phyloP scores from a whole-genome alignment of 2,797 vertebrate genomes.

The Micrastur ruficollis region DNA sequence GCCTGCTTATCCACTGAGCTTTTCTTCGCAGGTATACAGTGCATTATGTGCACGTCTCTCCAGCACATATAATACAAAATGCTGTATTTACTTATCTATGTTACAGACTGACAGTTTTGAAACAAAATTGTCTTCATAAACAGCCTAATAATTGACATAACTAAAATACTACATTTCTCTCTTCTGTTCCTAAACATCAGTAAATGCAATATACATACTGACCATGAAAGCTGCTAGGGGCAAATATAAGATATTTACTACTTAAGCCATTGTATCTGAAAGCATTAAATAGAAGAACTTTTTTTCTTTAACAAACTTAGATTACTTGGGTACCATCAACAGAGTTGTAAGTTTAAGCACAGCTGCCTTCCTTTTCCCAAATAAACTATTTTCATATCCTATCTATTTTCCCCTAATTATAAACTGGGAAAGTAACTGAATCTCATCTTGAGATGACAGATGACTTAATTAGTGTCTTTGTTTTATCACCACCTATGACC shows the following conservation, averaged over 20 bases:
- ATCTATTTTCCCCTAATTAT: not conserved
- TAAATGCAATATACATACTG: not conserved
- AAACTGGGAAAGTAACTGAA: not conserved
- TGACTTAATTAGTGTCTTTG: not conserved
- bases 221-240: not conserved
- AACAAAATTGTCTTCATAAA: not conserved
- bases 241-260: not conserved
- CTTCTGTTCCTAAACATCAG: not conserved
- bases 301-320: not conserved
- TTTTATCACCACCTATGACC: not conserved
- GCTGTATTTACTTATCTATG: not conserved
- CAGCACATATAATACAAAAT: not conserved
- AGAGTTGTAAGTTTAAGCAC: not conserved
- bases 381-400: not conserved
- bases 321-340: not conserved
- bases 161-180: not conserved
- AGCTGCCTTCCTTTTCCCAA: not conserved
- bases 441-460: not conserved
- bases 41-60: not conserved
- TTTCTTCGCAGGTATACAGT: not conserved
- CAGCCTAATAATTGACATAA: not conserved
- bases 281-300: not conserved
- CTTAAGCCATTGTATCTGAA: not conserved
- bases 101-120: not conserved
- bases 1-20: not conserved